phyloP scores from a whole-genome alignment of 2,797 vertebrate genomes.

The Malacoraja senta region DNA sequence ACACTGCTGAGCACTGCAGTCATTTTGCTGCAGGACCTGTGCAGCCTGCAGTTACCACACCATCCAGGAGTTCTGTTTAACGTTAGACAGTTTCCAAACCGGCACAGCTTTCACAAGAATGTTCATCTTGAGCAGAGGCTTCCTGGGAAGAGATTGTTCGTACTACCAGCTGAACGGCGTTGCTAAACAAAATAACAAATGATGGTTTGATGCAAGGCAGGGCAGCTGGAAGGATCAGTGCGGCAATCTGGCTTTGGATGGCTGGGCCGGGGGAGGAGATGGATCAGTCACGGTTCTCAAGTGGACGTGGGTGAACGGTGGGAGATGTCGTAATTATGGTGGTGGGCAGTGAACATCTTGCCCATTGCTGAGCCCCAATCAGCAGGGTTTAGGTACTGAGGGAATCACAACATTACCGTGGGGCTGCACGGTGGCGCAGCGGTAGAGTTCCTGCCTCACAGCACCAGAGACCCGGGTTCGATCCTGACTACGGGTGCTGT shows the following conservation, averaged over 20 bases:
- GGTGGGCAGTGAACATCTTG: neutral
- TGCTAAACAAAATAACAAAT: neutral
- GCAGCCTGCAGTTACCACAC: neutral
- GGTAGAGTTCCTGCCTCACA: no score
- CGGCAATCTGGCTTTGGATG: neutral
- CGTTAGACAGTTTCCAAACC: neutral
- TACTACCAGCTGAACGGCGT: neutral
- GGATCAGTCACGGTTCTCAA: neutral
- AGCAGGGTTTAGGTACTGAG: neutral
- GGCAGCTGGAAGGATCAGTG: neutral
- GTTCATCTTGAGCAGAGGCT: neutral
- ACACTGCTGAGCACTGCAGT: neutral
- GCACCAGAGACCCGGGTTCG: no score
- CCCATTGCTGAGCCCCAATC: neutral
- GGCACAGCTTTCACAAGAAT: neutral
- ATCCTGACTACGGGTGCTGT: no score
- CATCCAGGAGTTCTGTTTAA: slow-evolving; percentile 12
- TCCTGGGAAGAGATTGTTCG: neutral
- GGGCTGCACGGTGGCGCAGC: no score
- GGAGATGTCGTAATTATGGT: neutral
- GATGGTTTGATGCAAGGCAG: no score
- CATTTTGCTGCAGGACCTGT: neutral
- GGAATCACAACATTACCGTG: no score
- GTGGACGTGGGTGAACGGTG: no score
- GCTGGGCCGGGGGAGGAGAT: neutral